phyloP scores from a whole-genome alignment of 2,797 vertebrate species.

The Alcedo atthis region DNA sequence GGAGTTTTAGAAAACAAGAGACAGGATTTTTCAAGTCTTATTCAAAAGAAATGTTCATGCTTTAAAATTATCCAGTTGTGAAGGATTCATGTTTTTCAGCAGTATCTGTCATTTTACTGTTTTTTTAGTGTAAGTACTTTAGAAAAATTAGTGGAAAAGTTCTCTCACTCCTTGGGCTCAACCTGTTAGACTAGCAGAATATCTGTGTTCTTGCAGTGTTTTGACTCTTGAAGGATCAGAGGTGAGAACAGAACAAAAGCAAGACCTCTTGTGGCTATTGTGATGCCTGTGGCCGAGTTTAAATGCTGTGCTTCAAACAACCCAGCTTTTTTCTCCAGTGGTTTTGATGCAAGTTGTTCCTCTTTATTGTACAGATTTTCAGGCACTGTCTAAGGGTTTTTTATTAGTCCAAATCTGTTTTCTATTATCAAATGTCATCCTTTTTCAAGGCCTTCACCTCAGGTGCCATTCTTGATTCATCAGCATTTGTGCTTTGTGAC shows the following conservation, averaged over 20 bases:
- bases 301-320: constrained; percentile 55
- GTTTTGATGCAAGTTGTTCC: not conserved
- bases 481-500: not conserved
- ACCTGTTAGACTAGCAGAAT: not conserved
- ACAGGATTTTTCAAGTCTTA: not conserved
- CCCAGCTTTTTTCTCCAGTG: not conserved
- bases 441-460: not conserved
- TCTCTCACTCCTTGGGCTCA: constrained; percentile 49
- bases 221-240: constrained; percentile 2
- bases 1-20: not conserved
- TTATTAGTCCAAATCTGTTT: not conserved
- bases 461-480: not conserved
- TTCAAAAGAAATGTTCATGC: not conserved
- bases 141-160: not conserved
- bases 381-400: not conserved
- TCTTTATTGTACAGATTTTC: not conserved
- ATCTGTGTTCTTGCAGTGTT: not conserved
- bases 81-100: not conserved
- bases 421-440: not conserved
- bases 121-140: not conserved
- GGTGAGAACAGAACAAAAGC: not conserved
- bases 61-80: not conserved
- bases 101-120: not conserved
- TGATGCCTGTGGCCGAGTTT: constrained; percentile 10
- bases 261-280: not conserved